Evolutionary conservation across 1,140 invertebrate species (phyloP), one percentile per base, ranked within the genome.

Genomic region (Mycetomoellerius zeteki): DNA sequence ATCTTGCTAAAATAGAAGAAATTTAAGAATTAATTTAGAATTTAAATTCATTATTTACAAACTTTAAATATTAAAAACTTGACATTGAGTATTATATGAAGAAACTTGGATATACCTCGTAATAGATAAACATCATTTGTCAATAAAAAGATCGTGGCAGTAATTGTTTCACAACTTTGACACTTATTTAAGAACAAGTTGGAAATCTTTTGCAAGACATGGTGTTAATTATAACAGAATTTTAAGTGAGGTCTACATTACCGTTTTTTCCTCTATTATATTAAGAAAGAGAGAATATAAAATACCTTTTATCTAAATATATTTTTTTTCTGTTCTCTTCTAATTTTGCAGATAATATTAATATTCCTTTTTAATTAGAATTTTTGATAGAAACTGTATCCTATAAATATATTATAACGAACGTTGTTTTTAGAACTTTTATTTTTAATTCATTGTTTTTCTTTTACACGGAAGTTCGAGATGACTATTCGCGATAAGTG

Each of bases 401-500:
- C 19, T 24, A 4, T 27, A 80, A 37, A 24, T 69, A 3, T 47
- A 65, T 30, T 7, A n/a, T 14, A 24, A 80, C 7, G 52, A 71
- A 81, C 19, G 3, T 81, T 81, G 27, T 37, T 24, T 37, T 24
- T 16, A 47, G 5, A 50, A 14, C 37, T n/a, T 5, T 0, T 27
- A 75, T 47, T 62, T 60, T 84, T 37, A 60, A 27, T 43, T 47
- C 7, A 50, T 43, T 14, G 19, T 37, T 43, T n/a, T 71, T 12
- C 2, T 50, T 73, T 58, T 58, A 37, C 16, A 21, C 3, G 54
- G 10, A 50, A 84, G 54, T 47, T 84, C 4, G 14, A 30, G 33
- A 54, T 75, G 54, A 84, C 54, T 60, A 50, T n/a, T 60, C 80
- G 69, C 80, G 69, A 75, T 84, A 75, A 73, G 56, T 54, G 14